A percentile compares a stretch with the other conserved stretches of the same genome.
Evolutionary conservation across 2,888 invertebrate genomes (phyloP).

Genomic region (Pterobdella sp.): DNA sequence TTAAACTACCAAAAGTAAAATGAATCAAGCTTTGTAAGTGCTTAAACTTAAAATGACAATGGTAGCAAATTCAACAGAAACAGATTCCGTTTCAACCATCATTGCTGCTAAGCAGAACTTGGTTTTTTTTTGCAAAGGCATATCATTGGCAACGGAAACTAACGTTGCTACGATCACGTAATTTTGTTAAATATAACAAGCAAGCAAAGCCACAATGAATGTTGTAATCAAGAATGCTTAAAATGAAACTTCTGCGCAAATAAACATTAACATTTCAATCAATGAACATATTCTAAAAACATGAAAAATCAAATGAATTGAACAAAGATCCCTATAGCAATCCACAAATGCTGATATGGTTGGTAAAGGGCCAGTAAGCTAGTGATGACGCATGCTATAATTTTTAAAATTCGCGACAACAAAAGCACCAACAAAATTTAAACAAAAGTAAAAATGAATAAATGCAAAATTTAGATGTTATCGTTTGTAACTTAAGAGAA

Average conservation of each 20-base stretch:
- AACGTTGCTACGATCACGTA: too few species aligned
- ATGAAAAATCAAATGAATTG: neutral
- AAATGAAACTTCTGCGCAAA: neutral
- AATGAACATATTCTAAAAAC: neutral
- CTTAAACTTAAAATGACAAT: too few species aligned
- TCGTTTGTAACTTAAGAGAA: neutral
- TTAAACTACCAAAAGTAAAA: too few species aligned
- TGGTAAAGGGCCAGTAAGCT: too few species aligned
- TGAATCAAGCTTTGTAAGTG: too few species aligned
- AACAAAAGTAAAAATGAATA: slow-evolving; percentile 4
- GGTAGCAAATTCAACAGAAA: too few species aligned
- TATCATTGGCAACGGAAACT: too few species aligned
- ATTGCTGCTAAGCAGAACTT: too few species aligned
- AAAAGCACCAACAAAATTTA: neutral
- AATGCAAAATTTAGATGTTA: slow-evolving; percentile 11
- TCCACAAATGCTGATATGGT: neutral
- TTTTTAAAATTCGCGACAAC: too few species aligned
- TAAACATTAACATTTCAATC: neutral
- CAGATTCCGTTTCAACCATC: too few species aligned
- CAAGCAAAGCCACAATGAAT: slow-evolving; percentile 9
- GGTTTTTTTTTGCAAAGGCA: too few species aligned
- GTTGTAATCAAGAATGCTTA: neutral
- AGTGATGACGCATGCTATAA: too few species aligned
- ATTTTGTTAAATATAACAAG: neutral
- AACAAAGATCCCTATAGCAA: neutral